Evolutionary conservation across 2,888 invertebrate species (phyloP).

Genomic region (Sepiola atlantica): DNA sequence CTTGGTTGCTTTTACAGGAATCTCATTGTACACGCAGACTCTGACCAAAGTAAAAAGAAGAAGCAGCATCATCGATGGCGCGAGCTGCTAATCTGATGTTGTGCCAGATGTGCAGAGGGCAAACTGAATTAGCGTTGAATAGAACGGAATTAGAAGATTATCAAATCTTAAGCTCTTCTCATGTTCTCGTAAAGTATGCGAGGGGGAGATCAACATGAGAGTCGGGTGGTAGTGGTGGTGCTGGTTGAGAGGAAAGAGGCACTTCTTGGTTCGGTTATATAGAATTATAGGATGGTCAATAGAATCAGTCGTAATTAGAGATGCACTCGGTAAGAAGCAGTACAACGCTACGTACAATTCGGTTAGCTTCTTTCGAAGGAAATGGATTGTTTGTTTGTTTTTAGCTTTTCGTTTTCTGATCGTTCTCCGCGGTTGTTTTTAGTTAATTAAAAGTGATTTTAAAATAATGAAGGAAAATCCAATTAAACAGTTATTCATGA

Average conservation of each 20-base stretch:
- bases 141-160: conserved; percentile 20
- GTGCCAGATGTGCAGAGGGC: conserved; percentile 32
- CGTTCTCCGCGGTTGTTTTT: neutral
- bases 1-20: neutral
- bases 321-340: neutral
- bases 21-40: neutral
- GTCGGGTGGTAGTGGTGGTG: neutral
- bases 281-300: neutral
- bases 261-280: neutral
- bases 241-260: neutral
- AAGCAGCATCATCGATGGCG: neutral
- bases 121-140: conserved; percentile 20
- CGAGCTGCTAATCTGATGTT: conserved; percentile 6
- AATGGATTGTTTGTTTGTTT: neutral
- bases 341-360: neutral
- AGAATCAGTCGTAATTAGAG: neutral
- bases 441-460: neutral
- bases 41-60: neutral
- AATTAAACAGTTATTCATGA: neutral
- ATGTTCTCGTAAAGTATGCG: neutral
- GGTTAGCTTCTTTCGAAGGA: neutral
- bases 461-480: neutral
- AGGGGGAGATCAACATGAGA: no score
- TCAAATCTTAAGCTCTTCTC: conserved; percentile 19
- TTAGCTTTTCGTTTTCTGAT: neutral